Evolutionary conservation across 2,113 vertebrate genomes (phyloP), one percentile per base, ranked within the genome.

Genomic region (Neofelis nebulosa): DNA sequence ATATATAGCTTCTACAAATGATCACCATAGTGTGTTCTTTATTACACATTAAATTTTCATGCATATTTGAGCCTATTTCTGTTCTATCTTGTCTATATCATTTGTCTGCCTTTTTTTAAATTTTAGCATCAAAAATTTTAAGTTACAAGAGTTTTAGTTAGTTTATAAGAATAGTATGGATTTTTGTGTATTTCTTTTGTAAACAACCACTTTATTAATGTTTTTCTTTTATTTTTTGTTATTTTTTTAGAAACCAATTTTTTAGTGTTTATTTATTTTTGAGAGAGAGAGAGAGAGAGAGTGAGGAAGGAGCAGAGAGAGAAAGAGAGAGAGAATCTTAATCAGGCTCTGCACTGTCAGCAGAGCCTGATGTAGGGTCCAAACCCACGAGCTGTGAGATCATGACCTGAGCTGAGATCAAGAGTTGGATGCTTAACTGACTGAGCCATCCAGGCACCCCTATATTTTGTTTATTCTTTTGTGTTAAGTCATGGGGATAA

Each of bases 151-250:
- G 41, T 14, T 91, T 76, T 95, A 21, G 57, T 55, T 95, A 18
- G 5, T 76, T 94, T 91, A 6, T 91, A 89, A 92, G 52, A 80
- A 93, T 10, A 61, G 2, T 63, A n/a, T 52, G 85, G 52, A 68
- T 33, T 94, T 97, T 83, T 91, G 31, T 76, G 5, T 93, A 76
- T 91, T 91, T 91, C 27, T 93, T 87, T 38, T 76, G 23, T 52
- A 85, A 94, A 23, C 81, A 29, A 21, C 48, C n/a, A 89, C 63
- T 79, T 83, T 63, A 85, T 85, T 79, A 91, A 76, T 91, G 18
- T 6, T 78, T 93, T 94, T 80, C 86, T 85, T 92, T 13, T 95
- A n/a, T 74, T 5, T 41, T 71, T 52, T 89, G 38, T 74, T 74
- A 74, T 41, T 41, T 25, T 27, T 74, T 74, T 74, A 61, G 57